phyloP scores from a whole-genome alignment of 1,140 invertebrate species.

The Conopomorpha cramerella region DNA sequence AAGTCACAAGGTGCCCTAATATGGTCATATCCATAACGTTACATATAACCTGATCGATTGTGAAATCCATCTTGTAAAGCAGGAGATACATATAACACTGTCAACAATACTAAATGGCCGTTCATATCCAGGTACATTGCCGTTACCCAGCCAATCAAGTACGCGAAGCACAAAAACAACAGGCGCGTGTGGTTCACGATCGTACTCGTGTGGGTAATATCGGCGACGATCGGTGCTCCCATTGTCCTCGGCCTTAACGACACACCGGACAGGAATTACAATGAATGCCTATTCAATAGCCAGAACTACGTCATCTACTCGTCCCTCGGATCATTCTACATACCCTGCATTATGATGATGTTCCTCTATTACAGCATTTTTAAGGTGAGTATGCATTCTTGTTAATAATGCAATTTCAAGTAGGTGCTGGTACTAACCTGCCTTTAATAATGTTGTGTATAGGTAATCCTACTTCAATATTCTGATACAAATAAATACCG shows the following conservation, averaged over 20 bases:
- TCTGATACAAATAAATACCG: too few relatives aligned
- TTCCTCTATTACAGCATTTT: slow-evolving; percentile 42
- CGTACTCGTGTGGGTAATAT: slow-evolving; percentile 93
- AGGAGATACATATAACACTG: too few relatives aligned
- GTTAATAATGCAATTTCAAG: too few relatives aligned
- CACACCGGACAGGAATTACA: slow-evolving; percentile 74
- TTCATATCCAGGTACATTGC: slow-evolving; percentile 88
- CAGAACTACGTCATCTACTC: slow-evolving; percentile 97
- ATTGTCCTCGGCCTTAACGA: slow-evolving; percentile 95
- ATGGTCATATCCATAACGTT: too few relatives aligned
- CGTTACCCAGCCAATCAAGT: slow-evolving; percentile 98
- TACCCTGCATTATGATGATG: slow-evolving; percentile 82
- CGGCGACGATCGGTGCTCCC: slow-evolving; percentile 93
- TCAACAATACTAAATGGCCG: too few relatives aligned
- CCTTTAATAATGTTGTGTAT: too few relatives aligned
- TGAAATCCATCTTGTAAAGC: too few relatives aligned
- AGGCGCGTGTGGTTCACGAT: slow-evolving; percentile 93
- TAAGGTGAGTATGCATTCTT: slow-evolving; percentile 19
- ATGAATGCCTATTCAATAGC: slow-evolving; percentile 95
- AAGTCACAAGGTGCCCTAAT: too few relatives aligned
- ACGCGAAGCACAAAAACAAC: slow-evolving; percentile 98
- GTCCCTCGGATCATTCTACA: slow-evolving; percentile 97
- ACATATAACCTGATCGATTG: too few relatives aligned
- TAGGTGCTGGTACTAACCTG: too few relatives aligned
- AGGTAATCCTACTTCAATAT: too few relatives aligned